Conservation (phyloP, 2,888 invertebrate species). For the Colletes collaris region DNA sequence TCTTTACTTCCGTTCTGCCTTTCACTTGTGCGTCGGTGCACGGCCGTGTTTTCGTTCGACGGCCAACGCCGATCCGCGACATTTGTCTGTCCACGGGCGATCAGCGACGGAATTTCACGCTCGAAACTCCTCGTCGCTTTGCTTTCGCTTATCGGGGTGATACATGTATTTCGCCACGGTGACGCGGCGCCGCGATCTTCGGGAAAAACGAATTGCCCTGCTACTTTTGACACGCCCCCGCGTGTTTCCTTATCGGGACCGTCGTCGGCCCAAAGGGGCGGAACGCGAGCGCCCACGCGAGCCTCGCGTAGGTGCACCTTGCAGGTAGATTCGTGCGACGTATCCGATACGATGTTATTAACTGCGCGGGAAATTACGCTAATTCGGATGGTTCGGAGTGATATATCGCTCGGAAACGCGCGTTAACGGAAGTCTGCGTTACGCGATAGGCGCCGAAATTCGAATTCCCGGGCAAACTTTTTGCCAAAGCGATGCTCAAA, state of each 20-base stretch:
- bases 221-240: conserved; percentile 43
- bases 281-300: conserved; percentile 64
- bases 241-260: conserved; percentile 66
- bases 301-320: conserved; percentile 64
- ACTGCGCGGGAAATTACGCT: conserved; percentile 13
- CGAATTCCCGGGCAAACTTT: too few relatives aligned
- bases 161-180: neutral
- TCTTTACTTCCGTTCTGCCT: conserved; percentile 49
- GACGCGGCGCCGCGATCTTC: neutral
- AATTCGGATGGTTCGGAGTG: too few relatives aligned
- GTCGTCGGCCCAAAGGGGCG: conserved; percentile 63
- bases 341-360: conserved; percentile 36
- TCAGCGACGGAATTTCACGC: conserved; percentile 5
- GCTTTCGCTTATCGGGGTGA: neutral
- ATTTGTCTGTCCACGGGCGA: neutral
- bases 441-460: too few relatives aligned
- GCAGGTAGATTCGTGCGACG: conserved; percentile 53
- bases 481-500: too few relatives aligned
- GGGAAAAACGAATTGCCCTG: conserved; percentile 25
- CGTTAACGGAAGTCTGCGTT: too few relatives aligned
- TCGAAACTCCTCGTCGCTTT: neutral
- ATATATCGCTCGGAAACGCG: too few relatives aligned
- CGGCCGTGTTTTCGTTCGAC: neutral
- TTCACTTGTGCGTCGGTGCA: conserved; percentile 46
- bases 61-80: neutral